Evolutionary conservation across 2,797 vertebrate species (phyloP).

Genomic region (Loris lydekkerianus): DNA sequence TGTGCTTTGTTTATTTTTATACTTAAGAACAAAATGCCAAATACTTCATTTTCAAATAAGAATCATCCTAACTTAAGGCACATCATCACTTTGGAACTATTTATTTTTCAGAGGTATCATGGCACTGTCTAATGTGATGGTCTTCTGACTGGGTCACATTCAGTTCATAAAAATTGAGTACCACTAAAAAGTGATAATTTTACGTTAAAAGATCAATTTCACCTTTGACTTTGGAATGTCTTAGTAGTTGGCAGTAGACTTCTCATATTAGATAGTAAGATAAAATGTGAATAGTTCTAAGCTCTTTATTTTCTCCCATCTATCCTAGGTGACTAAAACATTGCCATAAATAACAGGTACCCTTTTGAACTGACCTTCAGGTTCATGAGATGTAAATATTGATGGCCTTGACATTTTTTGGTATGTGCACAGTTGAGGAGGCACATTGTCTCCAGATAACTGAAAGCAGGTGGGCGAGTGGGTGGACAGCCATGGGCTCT

Average conservation of each 20-base stretch:
- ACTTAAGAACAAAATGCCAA: neutral
- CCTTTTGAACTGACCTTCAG: conserved; percentile 75
- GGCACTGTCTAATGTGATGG: neutral
- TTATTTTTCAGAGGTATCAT: neutral
- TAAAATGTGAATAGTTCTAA: conserved; percentile 34
- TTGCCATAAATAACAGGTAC: conserved; percentile 62
- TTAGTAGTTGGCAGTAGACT: neutral
- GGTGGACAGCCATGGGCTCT: neutral
- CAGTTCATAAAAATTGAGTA: neutral
- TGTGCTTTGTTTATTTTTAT: neutral
- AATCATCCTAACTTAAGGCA: neutral
- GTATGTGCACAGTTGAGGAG: conserved; percentile 11
- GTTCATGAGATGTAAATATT: conserved; percentile 68
- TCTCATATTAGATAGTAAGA: conserved; percentile 51
- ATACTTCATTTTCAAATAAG: neutral
- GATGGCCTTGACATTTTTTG: conserved; percentile 56
- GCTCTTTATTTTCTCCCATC: conserved; percentile 15
- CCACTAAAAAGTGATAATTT: neutral
- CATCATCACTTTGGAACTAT: neutral
- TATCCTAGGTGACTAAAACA: conserved; percentile 34
- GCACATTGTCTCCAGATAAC: neutral
- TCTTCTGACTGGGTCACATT: conserved; percentile 14
- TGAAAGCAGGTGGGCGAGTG: conserved; percentile 55
- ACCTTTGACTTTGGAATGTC: conserved; percentile 60
- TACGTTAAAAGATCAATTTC: conserved; percentile 42